Conservation (phyloP, 2,797 vertebrate species). For the Acanthornis magna region DNA sequence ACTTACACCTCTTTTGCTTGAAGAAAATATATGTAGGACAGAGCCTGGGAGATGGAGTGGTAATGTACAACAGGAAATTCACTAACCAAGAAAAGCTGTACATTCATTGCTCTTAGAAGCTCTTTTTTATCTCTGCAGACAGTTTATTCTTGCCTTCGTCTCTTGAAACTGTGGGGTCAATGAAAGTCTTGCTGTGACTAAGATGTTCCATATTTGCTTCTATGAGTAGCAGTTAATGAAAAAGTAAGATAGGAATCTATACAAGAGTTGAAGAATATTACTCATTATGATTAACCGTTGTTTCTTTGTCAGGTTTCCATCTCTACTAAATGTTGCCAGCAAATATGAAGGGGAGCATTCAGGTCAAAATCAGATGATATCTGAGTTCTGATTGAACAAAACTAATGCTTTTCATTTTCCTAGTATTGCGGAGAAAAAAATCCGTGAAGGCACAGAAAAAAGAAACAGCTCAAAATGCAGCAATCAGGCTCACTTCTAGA, state of each 20-base stretch:
- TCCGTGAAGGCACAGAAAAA: background rate
- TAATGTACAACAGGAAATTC: background rate
- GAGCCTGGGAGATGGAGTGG: background rate
- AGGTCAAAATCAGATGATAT: constrained; percentile 8
- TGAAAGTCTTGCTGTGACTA: background rate
- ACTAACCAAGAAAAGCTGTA: background rate
- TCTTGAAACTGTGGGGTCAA: background rate
- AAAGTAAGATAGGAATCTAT: background rate
- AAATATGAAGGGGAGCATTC: background rate
- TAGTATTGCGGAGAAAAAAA: background rate
- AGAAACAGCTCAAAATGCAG: background rate
- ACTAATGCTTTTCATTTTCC: background rate
- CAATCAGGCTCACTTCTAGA: constrained; percentile 51
- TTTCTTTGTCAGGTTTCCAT: background rate
- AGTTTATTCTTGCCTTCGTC: background rate
- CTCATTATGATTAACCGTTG: background rate
- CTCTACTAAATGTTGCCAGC: background rate
- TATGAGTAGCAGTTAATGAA: background rate
- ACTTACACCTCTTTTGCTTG: background rate
- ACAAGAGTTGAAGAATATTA: background rate
- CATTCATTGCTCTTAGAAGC: background rate
- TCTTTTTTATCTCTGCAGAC: background rate
- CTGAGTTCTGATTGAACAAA: background rate
- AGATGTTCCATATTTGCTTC: background rate
- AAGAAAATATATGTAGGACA: background rate